Evolutionary conservation across 2,888 invertebrate genomes (phyloP).

Genomic region (Troides helena): DNA sequence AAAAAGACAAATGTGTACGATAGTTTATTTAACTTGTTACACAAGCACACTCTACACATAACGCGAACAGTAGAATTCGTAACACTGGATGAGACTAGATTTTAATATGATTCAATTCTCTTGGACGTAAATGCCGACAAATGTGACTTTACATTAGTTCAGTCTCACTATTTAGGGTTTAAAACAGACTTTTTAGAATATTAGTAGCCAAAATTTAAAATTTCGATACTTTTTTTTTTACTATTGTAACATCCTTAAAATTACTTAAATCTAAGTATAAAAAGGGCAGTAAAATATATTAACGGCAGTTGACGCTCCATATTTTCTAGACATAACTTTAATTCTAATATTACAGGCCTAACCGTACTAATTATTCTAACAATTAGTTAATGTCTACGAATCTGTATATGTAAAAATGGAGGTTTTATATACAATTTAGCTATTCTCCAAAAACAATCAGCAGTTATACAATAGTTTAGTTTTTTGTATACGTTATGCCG

Average conservation of each 20-base stretch:
- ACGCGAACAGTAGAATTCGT: conserved; percentile 32
- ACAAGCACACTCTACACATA: conserved; percentile 32
- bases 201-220: not conserved
- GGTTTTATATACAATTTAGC: too few species aligned
- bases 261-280: conserved; percentile 15
- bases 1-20: conserved; percentile 7
- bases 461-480: too few species aligned
- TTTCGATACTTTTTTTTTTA: not conserved
- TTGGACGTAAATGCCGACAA: conserved; percentile 23
- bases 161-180: conserved; percentile 9
- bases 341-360: too few species aligned
- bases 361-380: too few species aligned
- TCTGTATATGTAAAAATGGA: too few species aligned
- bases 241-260: not conserved
- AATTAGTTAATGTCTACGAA: too few species aligned
- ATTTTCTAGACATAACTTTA: too few species aligned
- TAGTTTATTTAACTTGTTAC: conserved; percentile 16
- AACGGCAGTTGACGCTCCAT: not conserved
- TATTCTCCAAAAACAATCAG: too few species aligned
- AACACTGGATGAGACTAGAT: conserved; percentile 41
- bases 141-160: conserved; percentile 15
- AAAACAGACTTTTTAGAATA: not conserved
- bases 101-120: conserved; percentile 17
- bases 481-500: too few species aligned
- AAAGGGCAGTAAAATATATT: conserved; percentile 22